Percentiles rank a stretch among this genome's conserved stretches.
Evolutionary conservation across 2,113 vertebrate species (phyloP).

Genomic region (Melanerpes aurifrons): DNA sequence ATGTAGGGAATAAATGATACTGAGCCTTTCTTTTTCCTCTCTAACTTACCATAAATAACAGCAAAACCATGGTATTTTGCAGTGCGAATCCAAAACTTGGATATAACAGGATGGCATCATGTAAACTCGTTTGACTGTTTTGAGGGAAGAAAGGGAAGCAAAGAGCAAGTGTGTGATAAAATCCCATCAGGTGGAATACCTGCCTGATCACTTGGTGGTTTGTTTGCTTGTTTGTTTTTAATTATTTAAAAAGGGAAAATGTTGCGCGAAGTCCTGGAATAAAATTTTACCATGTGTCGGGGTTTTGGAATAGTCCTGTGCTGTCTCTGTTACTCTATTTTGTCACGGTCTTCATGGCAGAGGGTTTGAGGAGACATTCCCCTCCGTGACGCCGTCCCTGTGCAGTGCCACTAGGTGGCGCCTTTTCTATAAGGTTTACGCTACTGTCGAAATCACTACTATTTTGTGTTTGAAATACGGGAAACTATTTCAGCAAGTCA

Average conservation of each 20-base stretch:
- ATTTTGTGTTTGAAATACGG: fast-evolving
- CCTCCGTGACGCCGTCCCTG: background rate
- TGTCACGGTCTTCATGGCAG: fast-evolving
- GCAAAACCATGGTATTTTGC: background rate
- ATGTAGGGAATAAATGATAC: background rate
- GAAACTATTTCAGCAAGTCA: background rate
- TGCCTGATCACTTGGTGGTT: background rate
- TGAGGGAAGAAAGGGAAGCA: background rate
- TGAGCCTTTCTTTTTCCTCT: background rate
- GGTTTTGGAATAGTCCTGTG: background rate
- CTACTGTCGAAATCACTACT: background rate
- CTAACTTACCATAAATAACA: background rate
- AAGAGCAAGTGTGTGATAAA: background rate
- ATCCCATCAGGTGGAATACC: background rate
- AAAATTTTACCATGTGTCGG: background rate
- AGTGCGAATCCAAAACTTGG: background rate
- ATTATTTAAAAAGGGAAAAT: background rate
- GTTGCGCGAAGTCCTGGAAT: background rate
- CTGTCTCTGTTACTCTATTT: background rate
- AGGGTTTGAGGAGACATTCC: background rate
- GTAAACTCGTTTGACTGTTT: background rate
- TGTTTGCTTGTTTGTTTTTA: background rate
- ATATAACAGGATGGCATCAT: background rate
- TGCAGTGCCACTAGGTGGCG: background rate
- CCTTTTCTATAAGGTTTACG: background rate